phyloP scores from a whole-genome alignment of 2,797 vertebrate species.

The Xenentodon cancila region DNA sequence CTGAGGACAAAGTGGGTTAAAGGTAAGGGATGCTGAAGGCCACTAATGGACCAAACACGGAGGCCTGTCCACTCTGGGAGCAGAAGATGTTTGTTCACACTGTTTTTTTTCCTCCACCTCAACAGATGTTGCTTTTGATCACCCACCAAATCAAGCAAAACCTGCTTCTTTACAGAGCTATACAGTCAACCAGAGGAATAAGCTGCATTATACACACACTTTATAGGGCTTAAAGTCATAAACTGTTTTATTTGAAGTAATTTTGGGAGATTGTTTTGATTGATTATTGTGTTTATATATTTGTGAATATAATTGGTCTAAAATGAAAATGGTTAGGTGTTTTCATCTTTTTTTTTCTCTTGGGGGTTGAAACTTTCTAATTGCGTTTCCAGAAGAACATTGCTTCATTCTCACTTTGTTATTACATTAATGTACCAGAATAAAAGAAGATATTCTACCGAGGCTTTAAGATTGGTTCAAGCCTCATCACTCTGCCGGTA shows the following conservation, averaged over 20 bases:
- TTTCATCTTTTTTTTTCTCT: no score
- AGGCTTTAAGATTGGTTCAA: no score
- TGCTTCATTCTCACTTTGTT: no score
- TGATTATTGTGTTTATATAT: no score
- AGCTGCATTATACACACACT: background rate
- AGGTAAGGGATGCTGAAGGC: constrained; percentile 52
- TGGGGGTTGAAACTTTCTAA: no score
- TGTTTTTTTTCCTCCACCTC: constrained; percentile 46
- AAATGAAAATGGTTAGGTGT: no score
- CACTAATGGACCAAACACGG: constrained; percentile 58
- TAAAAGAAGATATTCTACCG: no score
- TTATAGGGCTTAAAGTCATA: background rate
- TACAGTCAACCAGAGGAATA: background rate
- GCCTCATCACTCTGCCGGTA: no score
- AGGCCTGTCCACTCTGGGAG: constrained; percentile 28
- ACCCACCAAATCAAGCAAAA: constrained; percentile 16
- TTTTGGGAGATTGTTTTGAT: no score
- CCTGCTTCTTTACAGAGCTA: constrained; percentile 32
- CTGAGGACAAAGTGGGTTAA: constrained; percentile 55
- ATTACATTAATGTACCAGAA: no score
- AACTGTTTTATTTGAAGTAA: background rate
- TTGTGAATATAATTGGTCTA: no score
- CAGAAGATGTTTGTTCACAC: constrained; percentile 66
- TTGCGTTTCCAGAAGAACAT: no score
- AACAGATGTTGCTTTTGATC: constrained; percentile 67